Base-by-base conservation (phyloP, 2,797 vertebrate genomes). In the Silurus lanzhouensis region DNA sequence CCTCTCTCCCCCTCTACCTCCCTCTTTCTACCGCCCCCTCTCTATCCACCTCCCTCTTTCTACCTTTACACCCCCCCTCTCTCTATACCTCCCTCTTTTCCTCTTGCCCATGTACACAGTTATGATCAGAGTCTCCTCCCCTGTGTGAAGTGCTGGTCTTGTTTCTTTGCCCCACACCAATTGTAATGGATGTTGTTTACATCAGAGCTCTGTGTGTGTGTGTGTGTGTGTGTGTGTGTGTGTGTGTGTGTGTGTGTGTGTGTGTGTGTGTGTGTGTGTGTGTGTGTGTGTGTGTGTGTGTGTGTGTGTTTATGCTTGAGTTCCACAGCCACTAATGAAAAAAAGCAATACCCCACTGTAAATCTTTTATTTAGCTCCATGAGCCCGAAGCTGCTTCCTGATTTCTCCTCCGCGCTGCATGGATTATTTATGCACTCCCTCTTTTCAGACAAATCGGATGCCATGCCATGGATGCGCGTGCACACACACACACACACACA, bases 321-420 rank as follows among this genome's bases (percentile, higher is more conserved):
- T 66, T 19, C 5, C 78, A 64, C 78, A 66, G 44, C n/a, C 3
- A 14, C 64, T 78, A 55, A 72, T 17, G 63, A 52, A 66, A 83
- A 88, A 91, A 31, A 31, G 91, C 89, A 92, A 92, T 91, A 91
- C 55, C 84, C 83, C 64, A 14, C 64, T 83, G 84, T 85, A 88
- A 84, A 88, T 88, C 61, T 85, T 72, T 82, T 78, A 85, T 77
- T 66, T 10, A 25, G 31, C 58, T 79, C 76, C 20, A 61, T 14
- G 76, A 78, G 31, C 10, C 19, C 72, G 75, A 61, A 57, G 66
- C 64, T 83, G 63, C 60, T 76, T 67, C 58, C 67, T 72, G 55
- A 83, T 44, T 57, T 86, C 66, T 83, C 57, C n/a, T 48, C 60
- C 38, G 6, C 25, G n/a, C 19, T 38, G 9, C 6, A 15, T 27